Conservation (phyloP, 2,888 invertebrate species). For the Elgonia sp. region DNA sequence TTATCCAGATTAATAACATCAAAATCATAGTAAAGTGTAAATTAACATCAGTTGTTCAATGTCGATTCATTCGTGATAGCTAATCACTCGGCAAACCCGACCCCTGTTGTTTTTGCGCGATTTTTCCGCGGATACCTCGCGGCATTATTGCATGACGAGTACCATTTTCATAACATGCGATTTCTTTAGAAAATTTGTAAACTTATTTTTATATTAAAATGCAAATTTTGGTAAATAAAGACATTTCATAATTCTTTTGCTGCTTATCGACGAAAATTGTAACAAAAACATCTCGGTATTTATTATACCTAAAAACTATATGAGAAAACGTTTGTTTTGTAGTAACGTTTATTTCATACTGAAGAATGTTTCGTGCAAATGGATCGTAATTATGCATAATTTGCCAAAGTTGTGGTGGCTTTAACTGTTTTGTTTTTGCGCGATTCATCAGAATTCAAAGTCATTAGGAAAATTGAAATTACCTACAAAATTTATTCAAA, state of each 20-base stretch:
- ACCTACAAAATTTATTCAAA: background rate
- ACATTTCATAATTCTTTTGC: no score
- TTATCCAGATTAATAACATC: background rate
- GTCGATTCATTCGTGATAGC: slow-evolving; percentile 4
- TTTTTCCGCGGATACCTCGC: slow-evolving; percentile 23
- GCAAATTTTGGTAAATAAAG: no score
- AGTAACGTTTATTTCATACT: no score
- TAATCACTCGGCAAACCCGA: background rate
- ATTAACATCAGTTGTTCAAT: slow-evolving; percentile 39
- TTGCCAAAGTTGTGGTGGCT: background rate
- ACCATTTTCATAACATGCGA: slow-evolving; percentile 66
- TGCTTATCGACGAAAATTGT: no score
- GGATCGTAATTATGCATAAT: background rate
- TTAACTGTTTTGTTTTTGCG: background rate
- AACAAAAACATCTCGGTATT: no score
- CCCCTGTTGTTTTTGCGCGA: slow-evolving; percentile 13
- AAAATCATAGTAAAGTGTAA: slow-evolving; percentile 1
- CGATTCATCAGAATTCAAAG: background rate
- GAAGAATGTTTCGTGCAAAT: background rate
- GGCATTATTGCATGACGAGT: slow-evolving; percentile 55
- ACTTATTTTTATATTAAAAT: no score
- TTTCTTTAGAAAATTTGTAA: slow-evolving; percentile 69
- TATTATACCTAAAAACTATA: no score
- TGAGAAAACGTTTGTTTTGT: no score
- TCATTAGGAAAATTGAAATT: background rate